These are phyloP conservation scores for Drosophila buzzatii DNA, from an alignment of 2,888 invertebrate species.

Conservation along the genomic window DNA sequence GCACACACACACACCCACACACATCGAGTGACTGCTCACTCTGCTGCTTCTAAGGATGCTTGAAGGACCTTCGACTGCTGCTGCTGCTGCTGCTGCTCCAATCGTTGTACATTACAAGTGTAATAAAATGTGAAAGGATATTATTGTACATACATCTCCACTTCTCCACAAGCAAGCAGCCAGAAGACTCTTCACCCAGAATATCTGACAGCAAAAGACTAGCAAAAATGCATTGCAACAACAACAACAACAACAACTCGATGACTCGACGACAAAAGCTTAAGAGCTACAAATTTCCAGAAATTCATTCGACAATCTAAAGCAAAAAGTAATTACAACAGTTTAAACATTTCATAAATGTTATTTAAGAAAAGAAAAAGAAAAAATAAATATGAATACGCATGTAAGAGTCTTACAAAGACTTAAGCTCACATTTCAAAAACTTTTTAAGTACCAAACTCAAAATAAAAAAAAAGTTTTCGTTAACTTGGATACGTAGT, in stretches of 20 bases:
- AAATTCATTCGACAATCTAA: conserved; percentile 4
- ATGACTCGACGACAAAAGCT: conserved; percentile 36
- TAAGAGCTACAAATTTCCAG: conserved; percentile 28
- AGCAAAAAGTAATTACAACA: conserved; percentile 42
- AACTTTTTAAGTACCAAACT: not conserved
- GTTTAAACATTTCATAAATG: conserved; percentile 7
- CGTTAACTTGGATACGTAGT: not conserved
- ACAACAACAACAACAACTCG: conserved; percentile 13
- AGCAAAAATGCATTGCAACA: conserved; percentile 19
- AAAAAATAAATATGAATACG: not conserved
- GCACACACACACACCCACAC: conserved; percentile 35
- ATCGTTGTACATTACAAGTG: conserved; percentile 77
- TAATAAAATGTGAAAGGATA: conserved; percentile 79
- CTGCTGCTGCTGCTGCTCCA: conserved; percentile 38
- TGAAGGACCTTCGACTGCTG: conserved; percentile 33
- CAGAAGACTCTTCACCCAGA: conserved; percentile 32
- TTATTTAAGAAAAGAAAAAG: conserved; percentile 3
- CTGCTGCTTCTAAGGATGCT: conserved; percentile 29
- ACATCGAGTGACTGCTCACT: conserved; percentile 49
- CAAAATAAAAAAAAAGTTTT: not conserved
- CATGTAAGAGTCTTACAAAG: not conserved
- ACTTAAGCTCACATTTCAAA: not conserved
- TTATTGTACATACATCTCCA: conserved; percentile 58
- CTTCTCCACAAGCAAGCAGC: conserved; percentile 15
- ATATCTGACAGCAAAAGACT: conserved; percentile 17